A percentile compares a stretch with the other conserved stretches of the same genome.
phyloP scores from a whole-genome alignment of 2,888 invertebrate genomes.

The Phyto melanocephala region DNA sequence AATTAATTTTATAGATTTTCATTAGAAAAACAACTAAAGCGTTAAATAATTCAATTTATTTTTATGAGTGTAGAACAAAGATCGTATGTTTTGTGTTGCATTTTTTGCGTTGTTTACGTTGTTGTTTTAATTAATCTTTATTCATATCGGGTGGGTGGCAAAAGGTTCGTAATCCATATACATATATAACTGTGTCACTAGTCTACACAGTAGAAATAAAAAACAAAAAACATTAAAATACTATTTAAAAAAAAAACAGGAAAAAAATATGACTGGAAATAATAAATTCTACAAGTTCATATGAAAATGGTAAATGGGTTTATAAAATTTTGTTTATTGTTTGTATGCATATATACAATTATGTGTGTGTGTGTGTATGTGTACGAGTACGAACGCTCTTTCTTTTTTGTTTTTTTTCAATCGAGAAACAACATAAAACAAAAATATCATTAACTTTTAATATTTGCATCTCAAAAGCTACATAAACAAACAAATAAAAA shows the following conservation, averaged over 20 bases:
- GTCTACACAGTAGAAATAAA: neutral
- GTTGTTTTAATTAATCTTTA: conserved; percentile 56
- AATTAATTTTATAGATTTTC: too few species aligned
- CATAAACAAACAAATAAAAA: too few species aligned
- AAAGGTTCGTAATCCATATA: neutral
- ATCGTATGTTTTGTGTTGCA: neutral
- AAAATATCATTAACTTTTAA: conserved; percentile 39
- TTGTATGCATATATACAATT: neutral
- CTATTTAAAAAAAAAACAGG: conserved; percentile 7
- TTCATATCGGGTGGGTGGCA: conserved; percentile 51
- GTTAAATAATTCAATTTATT: neutral
- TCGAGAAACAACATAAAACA: conserved; percentile 21
- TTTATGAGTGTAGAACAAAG: neutral
- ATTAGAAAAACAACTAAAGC: neutral
- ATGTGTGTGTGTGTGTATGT: neutral
- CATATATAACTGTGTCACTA: conserved; percentile 35
- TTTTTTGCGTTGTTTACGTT: conserved; percentile 14
- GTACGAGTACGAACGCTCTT: too few species aligned
- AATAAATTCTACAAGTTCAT: conserved; percentile 38
- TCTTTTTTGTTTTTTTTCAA: conserved; percentile 1
- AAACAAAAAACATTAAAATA: neutral
- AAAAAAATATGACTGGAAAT: conserved; percentile 20
- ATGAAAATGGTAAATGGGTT: conserved; percentile 19
- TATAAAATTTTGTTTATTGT: conserved; percentile 48
- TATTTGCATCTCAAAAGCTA: conserved; percentile 40